Evolutionary conservation across 2,113 vertebrate genomes (phyloP).

Genomic region (Macaca mulatta): DNA sequence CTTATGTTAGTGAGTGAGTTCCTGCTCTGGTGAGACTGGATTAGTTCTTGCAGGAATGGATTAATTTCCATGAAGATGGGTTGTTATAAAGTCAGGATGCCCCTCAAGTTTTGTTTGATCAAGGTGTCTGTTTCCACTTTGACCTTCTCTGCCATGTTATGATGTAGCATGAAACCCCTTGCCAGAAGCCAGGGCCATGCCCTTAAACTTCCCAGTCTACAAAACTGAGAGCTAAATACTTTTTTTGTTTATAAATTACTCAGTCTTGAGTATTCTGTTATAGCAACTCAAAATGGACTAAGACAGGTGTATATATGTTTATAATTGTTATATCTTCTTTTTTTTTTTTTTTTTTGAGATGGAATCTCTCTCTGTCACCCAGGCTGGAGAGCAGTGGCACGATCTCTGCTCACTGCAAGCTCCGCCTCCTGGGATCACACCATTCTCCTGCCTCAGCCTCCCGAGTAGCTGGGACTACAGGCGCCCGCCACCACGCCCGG

Average conservation of each 20-base stretch:
- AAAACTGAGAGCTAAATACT: background rate
- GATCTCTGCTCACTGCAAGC: too few species aligned
- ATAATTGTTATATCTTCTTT: background rate
- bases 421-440: too few species aligned
- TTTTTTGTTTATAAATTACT: background rate
- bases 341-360: too few species aligned
- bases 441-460: too few species aligned
- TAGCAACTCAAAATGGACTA: background rate
- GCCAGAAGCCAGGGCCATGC: background rate
- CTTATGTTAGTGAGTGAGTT: too few species aligned
- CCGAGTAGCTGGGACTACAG: too few species aligned
- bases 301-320: background rate
- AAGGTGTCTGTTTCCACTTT: background rate
- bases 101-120: background rate
- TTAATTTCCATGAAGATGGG: too few species aligned
- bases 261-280: background rate
- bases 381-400: too few species aligned
- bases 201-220: background rate
- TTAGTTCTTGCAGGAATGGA: too few species aligned
- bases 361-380: too few species aligned
- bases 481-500: fast-evolving
- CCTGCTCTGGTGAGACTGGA: too few species aligned
- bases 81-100: too few species aligned
- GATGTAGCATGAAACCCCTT: background rate
- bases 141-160: background rate